phyloP scores from a whole-genome alignment of 2,113 vertebrate species.

The Nerophis lumbriciformis region DNA sequence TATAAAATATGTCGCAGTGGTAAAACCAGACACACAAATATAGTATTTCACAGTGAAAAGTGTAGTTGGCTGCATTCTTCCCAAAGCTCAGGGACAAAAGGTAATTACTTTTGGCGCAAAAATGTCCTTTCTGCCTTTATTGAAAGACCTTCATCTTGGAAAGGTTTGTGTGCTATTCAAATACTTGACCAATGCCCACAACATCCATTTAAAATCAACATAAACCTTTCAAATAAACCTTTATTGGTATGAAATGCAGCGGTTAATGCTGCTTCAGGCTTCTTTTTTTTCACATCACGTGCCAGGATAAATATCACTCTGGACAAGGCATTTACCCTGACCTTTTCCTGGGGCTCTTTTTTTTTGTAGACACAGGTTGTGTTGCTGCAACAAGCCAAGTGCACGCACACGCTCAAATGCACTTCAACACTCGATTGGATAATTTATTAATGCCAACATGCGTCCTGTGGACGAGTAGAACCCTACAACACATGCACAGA shows the following conservation, averaged over 20 bases:
- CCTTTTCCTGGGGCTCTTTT: conserved; percentile 30
- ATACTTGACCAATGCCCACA: conserved; percentile 7
- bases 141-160: conserved; percentile 36
- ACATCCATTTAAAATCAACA: conserved; percentile 8
- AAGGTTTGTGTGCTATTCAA: conserved; percentile 13
- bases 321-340: conserved; percentile 21
- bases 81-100: not conserved
- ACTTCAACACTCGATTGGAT: conserved; percentile 2
- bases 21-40: not conserved
- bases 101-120: conserved; percentile 17
- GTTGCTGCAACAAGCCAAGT: conserved; percentile 39
- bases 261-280: not conserved
- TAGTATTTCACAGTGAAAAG: not conserved
- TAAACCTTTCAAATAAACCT: not conserved
- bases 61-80: not conserved
- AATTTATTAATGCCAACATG: conserved; percentile 39
- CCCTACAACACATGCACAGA: not conserved
- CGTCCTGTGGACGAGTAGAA: conserved; percentile 18
- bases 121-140: conserved; percentile 23
- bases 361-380: conserved; percentile 31
- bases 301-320: conserved; percentile 15
- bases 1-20: not conserved
- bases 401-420: not conserved
- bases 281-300: not conserved
- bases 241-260: too few species aligned